Evolutionary conservation across 2,888 invertebrate genomes (phyloP), one percentile per base, ranked within the genome.

Genomic region (Ophion costatus): DNA sequence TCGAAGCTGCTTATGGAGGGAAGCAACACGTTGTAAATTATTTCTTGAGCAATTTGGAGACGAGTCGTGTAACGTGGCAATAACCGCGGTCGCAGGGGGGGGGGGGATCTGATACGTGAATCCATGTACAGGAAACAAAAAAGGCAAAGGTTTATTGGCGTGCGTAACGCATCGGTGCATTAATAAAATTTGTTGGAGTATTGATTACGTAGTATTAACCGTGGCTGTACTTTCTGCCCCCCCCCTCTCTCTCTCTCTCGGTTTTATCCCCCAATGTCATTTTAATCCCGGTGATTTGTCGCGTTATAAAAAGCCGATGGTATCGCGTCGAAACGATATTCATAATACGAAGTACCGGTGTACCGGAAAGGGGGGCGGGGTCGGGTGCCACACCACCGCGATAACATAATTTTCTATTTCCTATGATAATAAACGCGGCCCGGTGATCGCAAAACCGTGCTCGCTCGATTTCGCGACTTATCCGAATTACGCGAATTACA

Each of bases 401-500:
- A 83, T 85, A 83, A 87, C 87, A 86, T 86, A 71, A 84, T 84
- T 87, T 85, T 85, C 83, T 81, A 86, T 86, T 86, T 69, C 80
- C 79, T 73, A 67, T 66, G 86, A 74, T 86, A 84, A 79, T 83
- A 86, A 86, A 86, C 78, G 82, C 66, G 69, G 22, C 11, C 5
- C 24, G 80, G 74, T 51, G 61, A 57, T 80, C 77, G 84, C 38
- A 7, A 9, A 9, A 80, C 67, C 24, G 20, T n/a, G 33, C 20
- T 45, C 70, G 69, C 57, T 67, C 70, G 67, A 80, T 74, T 80
- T 84, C 11, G 74, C 73, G 80, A 82, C 64, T 63, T 81, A 80
- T 73, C 75, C 79, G 77, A 64, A 79, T 64, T 80, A 80, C 73
- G 38, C 29, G 87, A 87, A 88, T 90, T 90, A 90, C 91, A 89